Evolutionary conservation across 2,113 vertebrate species (phyloP).

Genomic region (Stomatorhinus ivindoensis): DNA sequence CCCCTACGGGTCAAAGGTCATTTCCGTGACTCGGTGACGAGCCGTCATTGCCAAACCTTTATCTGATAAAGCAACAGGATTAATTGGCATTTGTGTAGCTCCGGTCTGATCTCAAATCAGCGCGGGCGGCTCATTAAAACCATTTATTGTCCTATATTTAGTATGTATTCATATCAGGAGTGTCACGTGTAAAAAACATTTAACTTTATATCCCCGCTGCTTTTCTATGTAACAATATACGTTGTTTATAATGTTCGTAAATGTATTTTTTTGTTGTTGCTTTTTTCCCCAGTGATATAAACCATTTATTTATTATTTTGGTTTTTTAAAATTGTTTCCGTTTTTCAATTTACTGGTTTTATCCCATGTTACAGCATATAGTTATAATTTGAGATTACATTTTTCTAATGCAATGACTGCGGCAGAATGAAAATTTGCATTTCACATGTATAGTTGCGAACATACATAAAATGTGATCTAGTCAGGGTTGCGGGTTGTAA

Average conservation of each 20-base stretch:
- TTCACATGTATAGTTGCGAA: not conserved
- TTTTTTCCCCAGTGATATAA: not conserved
- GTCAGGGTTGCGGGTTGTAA: not conserved
- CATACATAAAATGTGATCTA: not conserved
- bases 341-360: not conserved
- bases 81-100: not conserved
- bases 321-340: not conserved
- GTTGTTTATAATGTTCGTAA: not conserved
- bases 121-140: not conserved
- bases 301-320: not conserved
- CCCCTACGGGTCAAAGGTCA: not conserved
- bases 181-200: not conserved
- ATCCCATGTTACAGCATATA: not conserved
- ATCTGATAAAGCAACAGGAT: not conserved
- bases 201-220: not conserved
- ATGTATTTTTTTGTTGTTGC: not conserved
- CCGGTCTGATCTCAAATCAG: not conserved
- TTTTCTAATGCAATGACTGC: not conserved
- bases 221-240: not conserved
- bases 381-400: not conserved
- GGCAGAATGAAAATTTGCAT: not conserved
- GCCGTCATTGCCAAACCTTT: not conserved
- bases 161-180: not conserved
- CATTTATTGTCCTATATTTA: not conserved
- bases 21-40: not conserved